phyloP scores from a whole-genome alignment of 2,888 invertebrate genomes.

The Acleris emargana region DNA sequence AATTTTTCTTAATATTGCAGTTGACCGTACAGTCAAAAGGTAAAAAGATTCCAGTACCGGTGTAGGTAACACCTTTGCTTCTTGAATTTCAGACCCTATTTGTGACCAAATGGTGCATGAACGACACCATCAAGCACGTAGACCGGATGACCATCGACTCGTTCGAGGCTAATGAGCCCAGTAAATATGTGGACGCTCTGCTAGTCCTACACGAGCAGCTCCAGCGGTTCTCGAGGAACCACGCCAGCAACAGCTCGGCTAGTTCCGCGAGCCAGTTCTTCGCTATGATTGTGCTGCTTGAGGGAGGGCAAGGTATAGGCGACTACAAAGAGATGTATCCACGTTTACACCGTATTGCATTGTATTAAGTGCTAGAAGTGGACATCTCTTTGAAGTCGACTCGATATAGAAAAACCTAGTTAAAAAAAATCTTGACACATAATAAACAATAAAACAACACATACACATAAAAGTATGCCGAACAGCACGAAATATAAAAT shows the following conservation, averaged over 20 bases:
- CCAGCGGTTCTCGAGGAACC: conserved; percentile 56
- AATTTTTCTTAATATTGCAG: no score
- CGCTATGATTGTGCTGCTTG: conserved; percentile 79
- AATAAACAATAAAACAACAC: no score
- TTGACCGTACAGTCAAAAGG: no score
- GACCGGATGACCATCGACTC: conserved; percentile 59
- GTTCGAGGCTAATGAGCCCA: conserved; percentile 44
- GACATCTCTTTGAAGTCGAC: no score
- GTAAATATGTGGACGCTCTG: conserved; percentile 62
- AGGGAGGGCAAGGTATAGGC: conserved; percentile 69
- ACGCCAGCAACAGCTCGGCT: conserved; percentile 71
- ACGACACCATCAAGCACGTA: conserved; percentile 54
- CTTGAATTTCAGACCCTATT: conserved; percentile 54
- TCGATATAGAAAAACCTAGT: no score
- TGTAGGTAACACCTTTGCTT: not conserved
- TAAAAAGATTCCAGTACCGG: no score
- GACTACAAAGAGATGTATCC: not conserved
- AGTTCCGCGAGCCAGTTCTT: conserved; percentile 82
- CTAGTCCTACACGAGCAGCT: conserved; percentile 46
- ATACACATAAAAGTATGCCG: no score
- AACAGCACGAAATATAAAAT: no score
- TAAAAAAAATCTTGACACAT: no score
- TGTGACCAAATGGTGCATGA: conserved; percentile 53
- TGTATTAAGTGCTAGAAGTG: no score
- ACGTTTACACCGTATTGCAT: no score